Evolutionary conservation across 2,888 invertebrate genomes (phyloP).

Genomic region (Chymomyza caudatula): DNA sequence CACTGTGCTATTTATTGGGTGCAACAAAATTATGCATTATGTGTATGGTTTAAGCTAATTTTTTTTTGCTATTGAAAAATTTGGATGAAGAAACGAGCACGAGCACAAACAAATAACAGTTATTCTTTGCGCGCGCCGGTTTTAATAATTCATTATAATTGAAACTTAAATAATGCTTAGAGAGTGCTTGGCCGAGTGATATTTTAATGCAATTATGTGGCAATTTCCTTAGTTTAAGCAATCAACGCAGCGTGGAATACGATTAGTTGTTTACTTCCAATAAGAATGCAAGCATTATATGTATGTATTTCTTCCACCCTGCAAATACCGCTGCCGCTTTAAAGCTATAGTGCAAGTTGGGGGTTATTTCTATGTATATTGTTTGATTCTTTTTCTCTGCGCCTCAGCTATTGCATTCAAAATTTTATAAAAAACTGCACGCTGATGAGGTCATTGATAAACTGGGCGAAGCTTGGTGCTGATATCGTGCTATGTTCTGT

Average conservation of each 20-base stretch:
- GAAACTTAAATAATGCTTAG: not conserved
- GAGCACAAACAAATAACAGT: not conserved
- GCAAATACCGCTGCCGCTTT: not conserved
- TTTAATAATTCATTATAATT: not conserved
- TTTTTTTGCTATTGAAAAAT: not conserved
- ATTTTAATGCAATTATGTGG: not conserved
- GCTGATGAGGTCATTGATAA: slow-evolving; percentile 44
- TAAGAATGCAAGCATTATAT: slow-evolving; percentile 15
- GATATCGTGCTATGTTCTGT: not conserved
- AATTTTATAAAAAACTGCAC: slow-evolving; percentile 9
- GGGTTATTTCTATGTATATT: slow-evolving; percentile 1
- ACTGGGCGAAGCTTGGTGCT: slow-evolving; percentile 38
- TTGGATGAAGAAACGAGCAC: not conserved
- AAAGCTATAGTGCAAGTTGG: not conserved
- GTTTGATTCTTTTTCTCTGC: slow-evolving; percentile 5
- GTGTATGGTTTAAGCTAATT: not conserved
- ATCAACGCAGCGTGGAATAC: not conserved
- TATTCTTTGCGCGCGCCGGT: not conserved
- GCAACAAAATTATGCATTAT: not conserved
- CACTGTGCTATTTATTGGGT: not conserved
- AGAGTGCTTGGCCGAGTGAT: too few relatives aligned
- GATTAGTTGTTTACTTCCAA: slow-evolving; percentile 43
- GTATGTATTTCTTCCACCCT: not conserved
- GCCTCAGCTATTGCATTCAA: not conserved
- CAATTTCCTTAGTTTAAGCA: too few relatives aligned